phyloP scores from a whole-genome alignment of 1,140 invertebrate species.

The Lysiphlebus fabarum region DNA sequence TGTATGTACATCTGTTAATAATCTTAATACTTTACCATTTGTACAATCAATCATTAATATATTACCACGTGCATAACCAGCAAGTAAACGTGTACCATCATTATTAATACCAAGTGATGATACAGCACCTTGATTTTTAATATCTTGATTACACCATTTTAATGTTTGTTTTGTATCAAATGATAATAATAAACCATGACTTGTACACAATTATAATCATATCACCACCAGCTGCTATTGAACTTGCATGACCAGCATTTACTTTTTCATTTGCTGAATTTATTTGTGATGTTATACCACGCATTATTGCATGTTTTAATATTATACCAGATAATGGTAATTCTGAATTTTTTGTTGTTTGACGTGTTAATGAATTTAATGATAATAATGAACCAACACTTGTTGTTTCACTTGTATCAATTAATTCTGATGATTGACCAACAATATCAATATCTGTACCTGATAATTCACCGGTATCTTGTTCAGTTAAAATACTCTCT shows the following conservation, averaged over 20 bases:
- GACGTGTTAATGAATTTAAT: conserved; percentile 49
- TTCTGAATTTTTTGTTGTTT: conserved; percentile 44
- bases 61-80: conserved; percentile 38
- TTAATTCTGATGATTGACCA: conserved; percentile 38
- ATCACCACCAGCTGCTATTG: conserved; percentile 71
- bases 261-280: conserved; percentile 78
- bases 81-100: conserved; percentile 73
- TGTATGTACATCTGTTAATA: no score
- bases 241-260: conserved; percentile 83
- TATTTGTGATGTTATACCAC: conserved; percentile 84
- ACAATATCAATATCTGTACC: conserved; percentile 59
- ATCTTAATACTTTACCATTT: no score
- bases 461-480: conserved; percentile 61
- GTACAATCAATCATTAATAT: no score
- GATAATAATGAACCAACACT: conserved; percentile 50
- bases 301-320: conserved; percentile 75
- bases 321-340: conserved; percentile 66
- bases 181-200: conserved; percentile 84
- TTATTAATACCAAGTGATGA: conserved; percentile 84
- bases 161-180: conserved; percentile 84
- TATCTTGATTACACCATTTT: conserved; percentile 79
- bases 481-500: conserved; percentile 81
- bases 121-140: conserved; percentile 74
- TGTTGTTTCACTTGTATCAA: conserved; percentile 47
- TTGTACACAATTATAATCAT: conserved; percentile 88